These are phyloP conservation scores for Remorina albescens DNA, from an alignment of 2,797 vertebrate species.

Conservation along the genomic window DNA sequence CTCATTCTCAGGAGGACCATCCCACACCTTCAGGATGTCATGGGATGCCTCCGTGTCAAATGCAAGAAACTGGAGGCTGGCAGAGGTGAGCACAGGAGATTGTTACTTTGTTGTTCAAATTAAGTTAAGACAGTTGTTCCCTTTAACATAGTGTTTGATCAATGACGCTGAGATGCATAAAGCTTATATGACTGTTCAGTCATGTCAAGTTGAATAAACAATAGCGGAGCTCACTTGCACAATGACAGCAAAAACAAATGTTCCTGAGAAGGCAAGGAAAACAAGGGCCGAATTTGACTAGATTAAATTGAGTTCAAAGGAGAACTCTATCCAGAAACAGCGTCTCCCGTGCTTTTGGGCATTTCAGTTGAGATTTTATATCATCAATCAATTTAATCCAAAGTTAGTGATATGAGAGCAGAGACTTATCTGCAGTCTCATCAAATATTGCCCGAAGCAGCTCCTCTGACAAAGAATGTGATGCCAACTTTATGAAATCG, in stretches of 20 bases:
- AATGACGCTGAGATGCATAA: slow-evolving; percentile 1
- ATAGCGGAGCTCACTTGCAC: not conserved
- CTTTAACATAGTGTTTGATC: not conserved
- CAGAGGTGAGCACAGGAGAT: slow-evolving; percentile 22
- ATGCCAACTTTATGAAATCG: slow-evolving; percentile 61
- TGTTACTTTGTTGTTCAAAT: slow-evolving; percentile 15
- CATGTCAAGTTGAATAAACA: slow-evolving; percentile 12
- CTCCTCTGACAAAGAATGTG: slow-evolving; percentile 50
- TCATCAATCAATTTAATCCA: slow-evolving; percentile 58
- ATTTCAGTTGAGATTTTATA: slow-evolving; percentile 47
- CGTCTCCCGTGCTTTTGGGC: slow-evolving; percentile 32
- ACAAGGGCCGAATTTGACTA: slow-evolving; percentile 5
- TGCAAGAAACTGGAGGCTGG: slow-evolving; percentile 95
- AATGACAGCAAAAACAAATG: slow-evolving; percentile 5
- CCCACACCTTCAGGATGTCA: slow-evolving; percentile 97
- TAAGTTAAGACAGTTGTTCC: not conserved
- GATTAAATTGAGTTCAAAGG: slow-evolving; percentile 30
- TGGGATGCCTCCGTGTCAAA: slow-evolving; percentile 98
- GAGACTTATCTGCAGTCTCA: slow-evolving; percentile 59
- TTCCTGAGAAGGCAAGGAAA: not conserved
- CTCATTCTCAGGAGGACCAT: slow-evolving; percentile 94
- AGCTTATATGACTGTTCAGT: not conserved
- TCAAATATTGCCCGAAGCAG: slow-evolving; percentile 57
- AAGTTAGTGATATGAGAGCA: slow-evolving; percentile 47
- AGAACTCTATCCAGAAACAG: slow-evolving; percentile 13